These are phyloP conservation scores for Rhodophaea formosa DNA, from an alignment of 2,888 invertebrate genomes.

Conservation along the genomic window DNA sequence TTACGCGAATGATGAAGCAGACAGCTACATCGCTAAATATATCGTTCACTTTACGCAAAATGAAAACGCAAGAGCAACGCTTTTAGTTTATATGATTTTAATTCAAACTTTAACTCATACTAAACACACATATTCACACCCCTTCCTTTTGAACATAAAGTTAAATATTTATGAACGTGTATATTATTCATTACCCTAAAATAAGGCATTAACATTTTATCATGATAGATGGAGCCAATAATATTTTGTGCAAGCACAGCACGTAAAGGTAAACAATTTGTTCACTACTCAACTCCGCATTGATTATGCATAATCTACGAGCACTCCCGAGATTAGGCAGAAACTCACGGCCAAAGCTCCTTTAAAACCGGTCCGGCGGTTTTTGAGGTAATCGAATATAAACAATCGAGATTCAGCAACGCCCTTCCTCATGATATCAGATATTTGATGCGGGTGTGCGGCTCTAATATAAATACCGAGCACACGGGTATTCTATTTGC, in stretches of 20 bases:
- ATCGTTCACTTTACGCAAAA: too few relatives aligned
- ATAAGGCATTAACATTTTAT: constrained; percentile 6
- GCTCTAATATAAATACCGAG: constrained; percentile 25
- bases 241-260: constrained; percentile 13
- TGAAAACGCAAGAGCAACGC: too few relatives aligned
- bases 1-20: constrained; percentile 38
- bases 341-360: constrained; percentile 16
- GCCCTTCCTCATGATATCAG: constrained; percentile 31
- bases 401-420: constrained; percentile 46
- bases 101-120: too few relatives aligned
- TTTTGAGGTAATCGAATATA: constrained; percentile 54
- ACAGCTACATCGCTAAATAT: too few relatives aligned
- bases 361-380: constrained; percentile 44
- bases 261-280: constrained; percentile 31
- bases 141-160: constrained; percentile 20
- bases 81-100: too few relatives aligned
- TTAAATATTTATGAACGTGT: constrained; percentile 14
- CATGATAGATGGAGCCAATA: constrained; percentile 7
- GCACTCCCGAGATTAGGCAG: constrained; percentile 24
- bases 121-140: too few relatives aligned
- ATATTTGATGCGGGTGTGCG: constrained; percentile 20
- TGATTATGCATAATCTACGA: constrained; percentile 41
- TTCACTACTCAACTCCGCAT: constrained; percentile 35
- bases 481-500: constrained; percentile 32
- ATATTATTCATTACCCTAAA: constrained; percentile 27